Evolutionary conservation across 2,888 invertebrate species (phyloP).

Genomic region (Eupithecia subfuscata): DNA sequence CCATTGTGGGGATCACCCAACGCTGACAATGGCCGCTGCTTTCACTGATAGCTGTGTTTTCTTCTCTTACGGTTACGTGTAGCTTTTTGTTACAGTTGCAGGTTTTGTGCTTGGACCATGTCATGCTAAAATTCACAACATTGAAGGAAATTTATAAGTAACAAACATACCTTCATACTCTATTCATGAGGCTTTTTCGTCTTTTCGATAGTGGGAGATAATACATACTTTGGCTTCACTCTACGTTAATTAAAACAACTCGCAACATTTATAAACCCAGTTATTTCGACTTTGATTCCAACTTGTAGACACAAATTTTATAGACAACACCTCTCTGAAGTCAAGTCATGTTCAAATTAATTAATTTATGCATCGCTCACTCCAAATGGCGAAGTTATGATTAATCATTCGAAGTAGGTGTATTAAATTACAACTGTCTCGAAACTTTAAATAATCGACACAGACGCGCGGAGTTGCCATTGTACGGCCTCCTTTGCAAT

Average conservation of each 20-base stretch:
- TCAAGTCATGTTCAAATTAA: slow-evolving; percentile 12
- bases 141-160: neutral
- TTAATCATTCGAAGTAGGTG: slow-evolving; percentile 19
- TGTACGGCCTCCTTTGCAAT: slow-evolving; percentile 35
- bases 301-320: slow-evolving; percentile 2
- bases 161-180: neutral
- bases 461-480: slow-evolving; percentile 24
- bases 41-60: neutral
- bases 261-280: neutral
- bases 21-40: slow-evolving; percentile 6
- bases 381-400: slow-evolving; percentile 10
- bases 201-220: neutral
- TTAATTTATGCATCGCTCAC: slow-evolving; percentile 18
- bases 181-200: neutral
- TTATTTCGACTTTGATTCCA: slow-evolving; percentile 9
- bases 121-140: neutral
- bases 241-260: neutral
- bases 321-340: slow-evolving; percentile 6
- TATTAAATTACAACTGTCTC: slow-evolving; percentile 29
- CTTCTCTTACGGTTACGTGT: neutral
- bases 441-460: slow-evolving; percentile 33
- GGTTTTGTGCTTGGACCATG: neutral
- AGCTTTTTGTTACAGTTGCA: neutral
- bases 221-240: neutral
- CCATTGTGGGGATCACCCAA: slow-evolving; percentile 8